phyloP scores from a whole-genome alignment of 1,140 invertebrate genomes.

The Agrypnia vestita region DNA sequence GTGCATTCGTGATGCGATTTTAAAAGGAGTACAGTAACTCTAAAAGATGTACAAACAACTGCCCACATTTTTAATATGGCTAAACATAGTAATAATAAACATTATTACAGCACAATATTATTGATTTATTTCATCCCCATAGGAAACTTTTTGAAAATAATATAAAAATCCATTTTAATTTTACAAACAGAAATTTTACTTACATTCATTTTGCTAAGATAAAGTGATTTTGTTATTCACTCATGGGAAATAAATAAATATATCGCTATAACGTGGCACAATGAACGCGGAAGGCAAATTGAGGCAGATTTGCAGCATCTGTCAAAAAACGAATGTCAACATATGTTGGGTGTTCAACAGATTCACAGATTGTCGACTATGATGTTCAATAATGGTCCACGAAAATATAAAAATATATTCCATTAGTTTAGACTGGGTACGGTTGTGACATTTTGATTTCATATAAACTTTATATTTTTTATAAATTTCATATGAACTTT shows the following conservation, averaged over 20 bases:
- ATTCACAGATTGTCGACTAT: neutral
- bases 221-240: neutral
- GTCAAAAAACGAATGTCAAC: conserved; percentile 34
- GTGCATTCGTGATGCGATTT: too few species aligned
- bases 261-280: conserved; percentile 27
- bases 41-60: too few species aligned
- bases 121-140: neutral
- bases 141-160: neutral
- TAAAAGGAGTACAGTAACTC: too few species aligned
- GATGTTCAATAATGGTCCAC: too few species aligned
- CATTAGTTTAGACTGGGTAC: too few species aligned
- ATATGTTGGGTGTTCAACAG: conserved; percentile 19
- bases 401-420: too few species aligned
- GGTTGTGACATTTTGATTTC: too few species aligned
- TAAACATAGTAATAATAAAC: neutral
- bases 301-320: neutral
- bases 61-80: too few species aligned
- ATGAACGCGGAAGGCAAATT: neutral
- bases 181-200: neutral
- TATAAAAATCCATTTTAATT: neutral
- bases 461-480: too few species aligned
- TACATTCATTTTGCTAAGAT: neutral
- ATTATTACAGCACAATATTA: neutral
- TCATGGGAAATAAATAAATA: neutral
- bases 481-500: too few species aligned